phyloP scores from a whole-genome alignment of 2,888 invertebrate species.

The Hydriomena furcata region DNA sequence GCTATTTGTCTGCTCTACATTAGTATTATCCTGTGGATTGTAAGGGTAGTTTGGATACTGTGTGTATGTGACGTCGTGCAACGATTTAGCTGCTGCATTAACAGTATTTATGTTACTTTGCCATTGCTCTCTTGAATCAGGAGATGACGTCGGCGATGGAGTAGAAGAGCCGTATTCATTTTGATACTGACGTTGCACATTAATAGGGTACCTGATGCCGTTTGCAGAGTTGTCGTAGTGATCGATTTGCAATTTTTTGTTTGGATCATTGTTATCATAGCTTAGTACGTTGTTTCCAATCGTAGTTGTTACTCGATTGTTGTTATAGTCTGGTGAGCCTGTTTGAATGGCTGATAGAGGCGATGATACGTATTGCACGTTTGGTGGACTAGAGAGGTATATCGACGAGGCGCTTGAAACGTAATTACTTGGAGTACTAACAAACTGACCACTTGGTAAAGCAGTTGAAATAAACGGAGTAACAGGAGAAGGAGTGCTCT shows the following conservation, averaged over 20 bases:
- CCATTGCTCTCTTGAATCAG: constrained; percentile 63
- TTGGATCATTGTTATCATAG: constrained; percentile 57
- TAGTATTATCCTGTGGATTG: constrained; percentile 53
- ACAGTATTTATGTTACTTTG: constrained; percentile 54
- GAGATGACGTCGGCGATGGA: constrained; percentile 53
- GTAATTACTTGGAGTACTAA: constrained; percentile 65
- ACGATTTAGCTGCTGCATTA: constrained; percentile 58
- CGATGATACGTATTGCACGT: constrained; percentile 69
- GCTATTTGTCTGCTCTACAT: constrained; percentile 51
- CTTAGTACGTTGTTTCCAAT: constrained; percentile 51
- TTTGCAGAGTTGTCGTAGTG: constrained; percentile 74
- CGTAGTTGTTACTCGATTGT: constrained; percentile 58
- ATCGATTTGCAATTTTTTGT: constrained; percentile 69
- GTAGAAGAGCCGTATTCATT: constrained; percentile 66
- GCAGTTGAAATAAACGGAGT: constrained; percentile 65
- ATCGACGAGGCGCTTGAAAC: constrained; percentile 72
- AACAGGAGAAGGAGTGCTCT: constrained; percentile 68
- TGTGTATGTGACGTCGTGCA: constrained; percentile 57
- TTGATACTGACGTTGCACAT: constrained; percentile 60
- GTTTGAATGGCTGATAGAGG: constrained; percentile 65
- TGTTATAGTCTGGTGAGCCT: constrained; percentile 60
- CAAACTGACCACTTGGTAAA: constrained; percentile 61
- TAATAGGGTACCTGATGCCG: constrained; percentile 64
- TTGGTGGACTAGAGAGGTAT: constrained; percentile 68
- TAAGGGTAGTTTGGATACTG: constrained; percentile 61